Evolutionary conservation across 2,797 vertebrate genomes (phyloP).

Genomic region (Helicolenus hilgendorfi): DNA sequence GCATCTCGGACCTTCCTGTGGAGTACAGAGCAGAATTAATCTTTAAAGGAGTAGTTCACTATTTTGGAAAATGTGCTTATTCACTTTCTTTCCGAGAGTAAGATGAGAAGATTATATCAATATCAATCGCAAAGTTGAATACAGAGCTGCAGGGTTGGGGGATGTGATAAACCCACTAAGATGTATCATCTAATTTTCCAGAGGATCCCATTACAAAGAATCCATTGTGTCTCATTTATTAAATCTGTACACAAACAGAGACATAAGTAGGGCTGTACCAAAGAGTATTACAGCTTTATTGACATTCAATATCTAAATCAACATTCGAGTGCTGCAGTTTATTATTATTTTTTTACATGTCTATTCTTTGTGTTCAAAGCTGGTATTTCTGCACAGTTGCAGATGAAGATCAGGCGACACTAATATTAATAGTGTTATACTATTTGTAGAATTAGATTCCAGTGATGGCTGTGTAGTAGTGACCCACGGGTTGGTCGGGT

Average conservation of each 20-base stretch:
- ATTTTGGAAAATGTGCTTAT: background rate
- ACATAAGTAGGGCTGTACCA: background rate
- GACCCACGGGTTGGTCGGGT: background rate
- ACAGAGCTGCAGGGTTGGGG: background rate
- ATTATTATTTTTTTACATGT: background rate
- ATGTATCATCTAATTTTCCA: background rate
- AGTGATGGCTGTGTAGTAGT: background rate
- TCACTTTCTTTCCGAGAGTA: background rate
- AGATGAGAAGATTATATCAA: background rate
- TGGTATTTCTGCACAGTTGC: background rate
- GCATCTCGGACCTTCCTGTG: conserved; percentile 97
- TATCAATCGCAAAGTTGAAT: background rate
- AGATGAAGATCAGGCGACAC: background rate
- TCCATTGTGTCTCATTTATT: background rate
- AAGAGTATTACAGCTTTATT: background rate
- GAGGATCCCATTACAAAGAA: background rate
- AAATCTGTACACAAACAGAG: background rate
- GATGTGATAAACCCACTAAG: background rate
- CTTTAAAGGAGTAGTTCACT: background rate
- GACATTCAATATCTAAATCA: background rate
- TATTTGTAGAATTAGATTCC: background rate
- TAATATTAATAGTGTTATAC: background rate
- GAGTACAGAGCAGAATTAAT: background rate
- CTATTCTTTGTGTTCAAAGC: background rate
- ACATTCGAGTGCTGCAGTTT: background rate